Conservation (phyloP, 2,797 vertebrate species). For the Pelochelys cantorii region DNA sequence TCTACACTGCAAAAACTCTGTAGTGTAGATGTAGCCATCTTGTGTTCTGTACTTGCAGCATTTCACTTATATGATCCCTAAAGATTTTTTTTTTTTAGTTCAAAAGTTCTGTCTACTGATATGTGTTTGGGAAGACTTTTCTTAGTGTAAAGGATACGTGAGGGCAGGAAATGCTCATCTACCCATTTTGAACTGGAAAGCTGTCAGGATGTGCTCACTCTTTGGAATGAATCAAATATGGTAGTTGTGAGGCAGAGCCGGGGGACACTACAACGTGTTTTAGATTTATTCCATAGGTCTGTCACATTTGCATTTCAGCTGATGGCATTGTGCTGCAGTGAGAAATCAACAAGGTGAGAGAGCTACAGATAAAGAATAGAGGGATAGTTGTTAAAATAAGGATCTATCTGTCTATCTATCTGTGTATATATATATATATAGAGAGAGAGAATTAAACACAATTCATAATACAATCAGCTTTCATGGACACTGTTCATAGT, state of each 20-base stretch:
- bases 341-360: background rate
- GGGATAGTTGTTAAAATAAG: background rate
- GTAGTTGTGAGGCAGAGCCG: background rate
- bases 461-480: constrained; percentile 4
- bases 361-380: background rate
- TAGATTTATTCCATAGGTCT: constrained; percentile 12
- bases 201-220: constrained; percentile 12
- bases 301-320: background rate
- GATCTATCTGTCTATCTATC: too few species aligned
- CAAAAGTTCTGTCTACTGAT: background rate
- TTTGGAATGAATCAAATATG: background rate
- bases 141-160: background rate
- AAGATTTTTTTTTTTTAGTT: background rate
- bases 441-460: background rate
- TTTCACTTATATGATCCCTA: background rate
- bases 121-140: rapidly evolving
- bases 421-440: too few species aligned
- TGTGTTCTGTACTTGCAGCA: background rate
- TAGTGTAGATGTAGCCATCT: too few species aligned
- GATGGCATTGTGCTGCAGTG: background rate
- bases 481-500: background rate
- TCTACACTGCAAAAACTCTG: too few species aligned
- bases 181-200: background rate
- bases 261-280: background rate
- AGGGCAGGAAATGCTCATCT: background rate